These are phyloP conservation scores for Dasysyrphus tricinctus DNA, from an alignment of 2,888 invertebrate genomes.

Conservation along the genomic window DNA sequence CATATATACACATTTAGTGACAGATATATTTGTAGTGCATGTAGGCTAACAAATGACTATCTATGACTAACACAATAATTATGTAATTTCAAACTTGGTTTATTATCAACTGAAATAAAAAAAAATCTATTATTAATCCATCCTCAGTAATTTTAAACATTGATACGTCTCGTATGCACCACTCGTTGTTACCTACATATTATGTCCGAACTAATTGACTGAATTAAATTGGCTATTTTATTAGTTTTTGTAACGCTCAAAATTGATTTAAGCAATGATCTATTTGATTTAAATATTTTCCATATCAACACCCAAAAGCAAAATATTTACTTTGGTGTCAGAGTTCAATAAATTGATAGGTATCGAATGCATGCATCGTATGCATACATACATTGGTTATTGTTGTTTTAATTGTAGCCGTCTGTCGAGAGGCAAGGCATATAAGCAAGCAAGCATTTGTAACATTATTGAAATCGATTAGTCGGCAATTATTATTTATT, in stretches of 20 bases:
- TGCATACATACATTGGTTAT: constrained; percentile 10
- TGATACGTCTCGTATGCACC: too few species aligned
- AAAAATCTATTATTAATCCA: background rate
- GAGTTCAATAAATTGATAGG: constrained; percentile 41
- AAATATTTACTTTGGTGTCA: constrained; percentile 50
- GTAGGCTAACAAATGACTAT: background rate
- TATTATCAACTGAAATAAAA: background rate
- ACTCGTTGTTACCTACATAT: background rate
- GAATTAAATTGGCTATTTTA: constrained; percentile 59
- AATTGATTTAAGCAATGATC: constrained; percentile 72
- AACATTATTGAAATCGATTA: constrained; percentile 55
- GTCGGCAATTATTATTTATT: constrained; percentile 31
- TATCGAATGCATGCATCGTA: background rate
- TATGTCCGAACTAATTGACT: constrained; percentile 57
- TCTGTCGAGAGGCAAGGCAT: background rate
- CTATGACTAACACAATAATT: background rate
- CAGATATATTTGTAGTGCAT: background rate
- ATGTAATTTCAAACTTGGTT: background rate
- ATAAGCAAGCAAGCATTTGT: constrained; percentile 28
- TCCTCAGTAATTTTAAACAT: background rate
- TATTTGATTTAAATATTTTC: constrained; percentile 71
- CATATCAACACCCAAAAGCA: constrained; percentile 51
- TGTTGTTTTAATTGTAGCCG: constrained; percentile 30
- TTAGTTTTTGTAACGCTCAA: constrained; percentile 41
- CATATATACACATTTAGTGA: background rate